Conservation (phyloP, 2,113 vertebrate species). For the Macquaria ambigua region DNA sequence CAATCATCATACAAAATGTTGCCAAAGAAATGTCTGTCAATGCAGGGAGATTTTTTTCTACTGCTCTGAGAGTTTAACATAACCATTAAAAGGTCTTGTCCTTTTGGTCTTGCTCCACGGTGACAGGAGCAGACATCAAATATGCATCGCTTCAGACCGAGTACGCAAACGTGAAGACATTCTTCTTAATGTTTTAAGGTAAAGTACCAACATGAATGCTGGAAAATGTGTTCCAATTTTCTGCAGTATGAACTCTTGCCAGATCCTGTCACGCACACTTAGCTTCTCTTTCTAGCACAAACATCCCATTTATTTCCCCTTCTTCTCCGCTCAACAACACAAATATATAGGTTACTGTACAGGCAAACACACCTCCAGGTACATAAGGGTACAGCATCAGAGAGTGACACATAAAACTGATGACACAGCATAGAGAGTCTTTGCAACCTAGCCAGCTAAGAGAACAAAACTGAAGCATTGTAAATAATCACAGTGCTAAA, state of each 20-base stretch:
- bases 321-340: not conserved
- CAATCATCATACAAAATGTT: constrained; percentile 10
- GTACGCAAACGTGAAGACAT: constrained; percentile 55
- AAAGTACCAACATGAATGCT: constrained; percentile 37
- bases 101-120: constrained; percentile 54
- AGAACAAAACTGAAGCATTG: constrained; percentile 1
- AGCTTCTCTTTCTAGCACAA: constrained; percentile 23
- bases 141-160: constrained; percentile 62
- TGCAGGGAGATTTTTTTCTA: constrained; percentile 36
- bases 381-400: constrained; percentile 10
- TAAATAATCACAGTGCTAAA: constrained; percentile 2
- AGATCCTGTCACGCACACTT: constrained; percentile 22
- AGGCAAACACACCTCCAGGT: constrained; percentile 3
- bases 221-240: constrained; percentile 53
- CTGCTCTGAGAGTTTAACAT: constrained; percentile 49
- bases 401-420: constrained; percentile 5
- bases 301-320: constrained; percentile 6
- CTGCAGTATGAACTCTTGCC: constrained; percentile 32
- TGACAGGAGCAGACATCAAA: constrained; percentile 69
- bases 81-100: constrained; percentile 69
- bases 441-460: not conserved
- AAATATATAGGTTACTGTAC: not conserved
- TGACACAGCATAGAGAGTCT: constrained; percentile 13
- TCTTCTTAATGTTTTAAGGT: constrained; percentile 60
- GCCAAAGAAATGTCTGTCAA: constrained; percentile 9